A percentile compares a stretch with the other conserved stretches of the same genome.
These are phyloP conservation scores for Rana temporaria DNA, from an alignment of 2,113 vertebrate species.

Conservation along the genomic window DNA sequence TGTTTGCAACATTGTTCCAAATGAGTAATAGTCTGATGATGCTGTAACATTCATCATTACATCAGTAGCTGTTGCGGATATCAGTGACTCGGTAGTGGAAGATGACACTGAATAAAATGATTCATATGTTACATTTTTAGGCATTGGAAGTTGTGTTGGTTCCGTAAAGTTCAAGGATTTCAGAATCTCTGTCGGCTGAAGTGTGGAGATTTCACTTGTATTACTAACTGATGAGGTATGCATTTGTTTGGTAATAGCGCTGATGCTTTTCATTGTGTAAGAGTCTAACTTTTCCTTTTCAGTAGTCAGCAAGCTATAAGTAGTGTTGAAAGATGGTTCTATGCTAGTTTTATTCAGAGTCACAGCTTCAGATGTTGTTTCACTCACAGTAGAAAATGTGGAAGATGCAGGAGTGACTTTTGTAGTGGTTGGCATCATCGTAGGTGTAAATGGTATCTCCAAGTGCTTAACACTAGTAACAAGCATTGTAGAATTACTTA, in stretches of 20 bases:
- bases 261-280: conserved; percentile 54
- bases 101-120: conserved; percentile 49
- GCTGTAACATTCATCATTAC: conserved; percentile 17
- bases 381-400: conserved; percentile 58
- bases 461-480: conserved; percentile 37
- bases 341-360: conserved; percentile 49
- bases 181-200: conserved; percentile 44
- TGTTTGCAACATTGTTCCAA: conserved; percentile 62
- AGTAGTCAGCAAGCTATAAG: conserved; percentile 21
- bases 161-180: conserved; percentile 59
- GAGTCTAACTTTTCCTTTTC: conserved; percentile 52
- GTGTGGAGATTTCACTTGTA: conserved; percentile 36
- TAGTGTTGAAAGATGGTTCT: conserved; percentile 21
- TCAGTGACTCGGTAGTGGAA: conserved; percentile 43
- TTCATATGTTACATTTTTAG: conserved; percentile 52
- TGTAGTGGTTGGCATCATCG: conserved; percentile 11
- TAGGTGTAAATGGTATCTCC: neutral
- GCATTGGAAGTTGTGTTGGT: conserved; percentile 29
- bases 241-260: conserved; percentile 53
- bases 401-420: conserved; percentile 51
- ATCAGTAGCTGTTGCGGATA: conserved; percentile 55
- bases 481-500: conserved; percentile 12
- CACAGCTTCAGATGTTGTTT: conserved; percentile 57
- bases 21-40: conserved; percentile 59
- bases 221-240: conserved; percentile 51